Evolutionary conservation across 2,888 invertebrate genomes (phyloP).

Genomic region (Thera britannica): DNA sequence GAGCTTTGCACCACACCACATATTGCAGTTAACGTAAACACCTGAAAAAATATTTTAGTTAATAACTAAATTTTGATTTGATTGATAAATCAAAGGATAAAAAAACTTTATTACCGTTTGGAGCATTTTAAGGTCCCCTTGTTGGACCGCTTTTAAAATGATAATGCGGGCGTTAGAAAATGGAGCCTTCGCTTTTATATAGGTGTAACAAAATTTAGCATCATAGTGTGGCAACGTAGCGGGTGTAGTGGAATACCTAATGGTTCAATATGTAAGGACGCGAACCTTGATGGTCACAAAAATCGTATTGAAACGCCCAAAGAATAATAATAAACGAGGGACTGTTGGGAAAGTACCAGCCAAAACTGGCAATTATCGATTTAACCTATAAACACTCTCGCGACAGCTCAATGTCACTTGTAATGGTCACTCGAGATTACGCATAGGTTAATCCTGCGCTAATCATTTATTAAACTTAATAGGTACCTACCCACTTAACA

Average conservation of each 20-base stretch:
- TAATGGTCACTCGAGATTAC: conserved; percentile 16
- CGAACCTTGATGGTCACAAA: conserved; percentile 81
- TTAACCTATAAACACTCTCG: conserved; percentile 52
- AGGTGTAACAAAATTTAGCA: conserved; percentile 84
- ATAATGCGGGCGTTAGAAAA: conserved; percentile 79
- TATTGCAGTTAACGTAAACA: conserved; percentile 55
- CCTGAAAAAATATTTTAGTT: conserved; percentile 50
- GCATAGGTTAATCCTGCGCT: conserved; percentile 10
- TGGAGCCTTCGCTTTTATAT: conserved; percentile 79
- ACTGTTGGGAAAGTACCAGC: conserved; percentile 70
- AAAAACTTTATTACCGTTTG: conserved; percentile 57
- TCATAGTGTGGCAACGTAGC: conserved; percentile 76
- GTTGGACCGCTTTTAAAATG: conserved; percentile 67
- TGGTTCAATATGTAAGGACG: conserved; percentile 79
- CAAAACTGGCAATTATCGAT: conserved; percentile 52
- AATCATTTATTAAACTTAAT: background rate
- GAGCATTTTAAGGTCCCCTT: conserved; percentile 67
- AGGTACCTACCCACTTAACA: no score
- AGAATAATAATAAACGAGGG: conserved; percentile 77
- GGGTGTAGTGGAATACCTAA: conserved; percentile 81
- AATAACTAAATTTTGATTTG: no score
- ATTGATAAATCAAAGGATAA: no score
- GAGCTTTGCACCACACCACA: conserved; percentile 63
- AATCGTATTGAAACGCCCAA: conserved; percentile 79
- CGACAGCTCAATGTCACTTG: conserved; percentile 33